Conservation (phyloP, 2,113 vertebrate genomes). For the Ictidomys tridecemlineatus region DNA sequence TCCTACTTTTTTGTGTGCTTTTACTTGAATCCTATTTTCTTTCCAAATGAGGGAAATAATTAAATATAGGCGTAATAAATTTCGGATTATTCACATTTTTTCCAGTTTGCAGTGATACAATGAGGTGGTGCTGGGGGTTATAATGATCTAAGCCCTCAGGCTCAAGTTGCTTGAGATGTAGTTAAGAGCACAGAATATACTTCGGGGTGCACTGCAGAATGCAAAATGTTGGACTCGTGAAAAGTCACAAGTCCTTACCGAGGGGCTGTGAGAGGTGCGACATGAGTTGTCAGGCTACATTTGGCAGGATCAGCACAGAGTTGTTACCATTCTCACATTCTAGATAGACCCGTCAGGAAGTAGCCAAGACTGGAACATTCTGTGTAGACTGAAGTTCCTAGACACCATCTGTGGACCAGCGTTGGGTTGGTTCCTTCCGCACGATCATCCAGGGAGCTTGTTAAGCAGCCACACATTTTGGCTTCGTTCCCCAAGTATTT, state of each 20-base stretch:
- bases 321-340: neutral
- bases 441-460: constrained; percentile 52
- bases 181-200: neutral
- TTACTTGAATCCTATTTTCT: neutral
- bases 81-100: neutral
- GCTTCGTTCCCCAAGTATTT: constrained; percentile 59
- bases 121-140: neutral
- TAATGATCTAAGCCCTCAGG: neutral
- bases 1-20: neutral
- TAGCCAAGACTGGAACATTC: neutral
- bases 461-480: constrained; percentile 51
- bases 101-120: fast-evolving
- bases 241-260: neutral
- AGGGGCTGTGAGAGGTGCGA: neutral
- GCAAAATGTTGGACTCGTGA: neutral
- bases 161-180: neutral
- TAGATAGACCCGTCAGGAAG: neutral
- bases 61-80: neutral
- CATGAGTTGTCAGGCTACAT: neutral
- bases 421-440: neutral
- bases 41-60: neutral
- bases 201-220: neutral
- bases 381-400: constrained; percentile 31
- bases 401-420: neutral
- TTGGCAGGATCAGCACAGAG: neutral